phyloP scores from a whole-genome alignment of 2,113 vertebrate species.

The Cygnus atratus region DNA sequence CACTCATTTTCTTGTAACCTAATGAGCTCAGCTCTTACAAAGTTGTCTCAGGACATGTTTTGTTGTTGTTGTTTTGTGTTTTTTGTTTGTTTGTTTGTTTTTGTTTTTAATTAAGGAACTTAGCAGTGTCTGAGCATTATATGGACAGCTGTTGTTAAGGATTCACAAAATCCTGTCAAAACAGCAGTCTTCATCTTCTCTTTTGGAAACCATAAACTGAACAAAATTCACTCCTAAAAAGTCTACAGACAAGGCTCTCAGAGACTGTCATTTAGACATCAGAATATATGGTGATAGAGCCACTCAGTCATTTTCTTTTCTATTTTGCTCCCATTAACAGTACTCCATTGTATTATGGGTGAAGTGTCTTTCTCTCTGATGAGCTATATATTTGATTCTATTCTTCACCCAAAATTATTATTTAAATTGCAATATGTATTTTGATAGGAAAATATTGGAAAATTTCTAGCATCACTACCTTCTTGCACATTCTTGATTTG shows the following conservation, averaged over 20 bases:
- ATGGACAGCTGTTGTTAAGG: neutral
- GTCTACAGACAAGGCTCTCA: neutral
- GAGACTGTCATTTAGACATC: neutral
- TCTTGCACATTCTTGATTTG: neutral
- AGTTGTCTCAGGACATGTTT: neutral
- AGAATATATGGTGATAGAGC: neutral
- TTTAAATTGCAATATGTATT: neutral
- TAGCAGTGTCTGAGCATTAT: neutral
- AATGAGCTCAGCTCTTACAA: constrained; percentile 21
- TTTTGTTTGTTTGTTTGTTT: neutral
- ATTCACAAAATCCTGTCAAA: neutral
- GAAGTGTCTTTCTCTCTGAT: neutral
- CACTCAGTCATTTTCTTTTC: neutral
- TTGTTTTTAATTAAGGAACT: neutral
- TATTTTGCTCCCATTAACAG: neutral
- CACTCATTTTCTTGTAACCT: constrained; percentile 17
- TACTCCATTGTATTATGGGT: neutral
- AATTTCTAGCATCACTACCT: neutral
- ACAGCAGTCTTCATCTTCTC: neutral
- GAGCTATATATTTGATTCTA: neutral
- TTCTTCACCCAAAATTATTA: neutral
- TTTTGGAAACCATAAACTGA: neutral
- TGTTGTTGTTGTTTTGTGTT: too few relatives aligned
- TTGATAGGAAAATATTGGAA: neutral
- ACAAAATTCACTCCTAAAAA: neutral